Evolutionary conservation across 2,888 invertebrate species (phyloP).

Genomic region (Oegoconia quadripuncta): DNA sequence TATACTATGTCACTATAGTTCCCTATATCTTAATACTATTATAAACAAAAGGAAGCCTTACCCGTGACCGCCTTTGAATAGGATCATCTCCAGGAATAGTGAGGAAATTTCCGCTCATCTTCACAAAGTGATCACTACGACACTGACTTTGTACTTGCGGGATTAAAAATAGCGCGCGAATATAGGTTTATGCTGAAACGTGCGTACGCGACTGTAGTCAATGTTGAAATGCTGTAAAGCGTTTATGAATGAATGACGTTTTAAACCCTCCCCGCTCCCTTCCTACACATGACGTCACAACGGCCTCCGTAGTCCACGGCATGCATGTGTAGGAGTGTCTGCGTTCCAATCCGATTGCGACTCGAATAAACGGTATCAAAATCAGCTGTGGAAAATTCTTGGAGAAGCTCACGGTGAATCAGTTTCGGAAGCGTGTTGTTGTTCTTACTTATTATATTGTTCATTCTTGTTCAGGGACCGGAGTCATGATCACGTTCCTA

Average conservation of each 20-base stretch:
- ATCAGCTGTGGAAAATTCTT: slow-evolving; percentile 40
- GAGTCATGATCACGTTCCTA: too few relatives aligned
- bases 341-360: slow-evolving; percentile 52
- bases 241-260: slow-evolving; percentile 77
- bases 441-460: not conserved
- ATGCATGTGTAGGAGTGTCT: slow-evolving; percentile 45
- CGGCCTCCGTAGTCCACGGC: slow-evolving; percentile 24
- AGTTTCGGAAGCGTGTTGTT: slow-evolving; percentile 5
- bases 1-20: too few relatives aligned
- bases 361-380: slow-evolving; percentile 44
- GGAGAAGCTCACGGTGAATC: slow-evolving; percentile 25
- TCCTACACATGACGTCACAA: slow-evolving; percentile 42
- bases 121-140: slow-evolving; percentile 37
- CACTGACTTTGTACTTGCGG: slow-evolving; percentile 33
- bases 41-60: slow-evolving; percentile 40
- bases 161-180: slow-evolving; percentile 35
- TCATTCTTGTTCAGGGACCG: too few relatives aligned
- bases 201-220: slow-evolving; percentile 58
- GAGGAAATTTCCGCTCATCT: slow-evolving; percentile 73
- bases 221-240: slow-evolving; percentile 47
- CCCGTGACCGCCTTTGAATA: slow-evolving; percentile 61
- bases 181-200: slow-evolving; percentile 29
- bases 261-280: slow-evolving; percentile 37
- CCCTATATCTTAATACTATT: too few relatives aligned
- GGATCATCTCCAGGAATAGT: slow-evolving; percentile 68